Evolutionary conservation across 2,113 vertebrate genomes (phyloP).

Genomic region (Corythoichthys intestinalis): DNA sequence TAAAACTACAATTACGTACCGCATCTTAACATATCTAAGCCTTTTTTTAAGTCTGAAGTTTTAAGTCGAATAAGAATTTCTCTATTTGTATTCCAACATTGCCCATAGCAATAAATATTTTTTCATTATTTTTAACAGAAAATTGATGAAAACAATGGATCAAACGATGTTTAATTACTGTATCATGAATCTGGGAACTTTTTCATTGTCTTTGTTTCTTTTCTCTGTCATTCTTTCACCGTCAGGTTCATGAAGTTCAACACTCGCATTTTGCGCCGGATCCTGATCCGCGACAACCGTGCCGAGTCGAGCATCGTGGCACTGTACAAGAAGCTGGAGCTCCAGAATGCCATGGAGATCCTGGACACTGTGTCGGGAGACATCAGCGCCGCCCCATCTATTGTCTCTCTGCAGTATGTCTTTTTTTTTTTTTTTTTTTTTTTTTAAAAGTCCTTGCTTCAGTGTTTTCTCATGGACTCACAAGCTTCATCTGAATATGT

Average conservation of each 20-base stretch:
- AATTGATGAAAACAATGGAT: too few relatives aligned
- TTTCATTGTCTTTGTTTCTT: background rate
- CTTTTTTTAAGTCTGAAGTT: too few relatives aligned
- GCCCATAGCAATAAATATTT: too few relatives aligned
- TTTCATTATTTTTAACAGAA: too few relatives aligned
- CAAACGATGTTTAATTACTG: too few relatives aligned
- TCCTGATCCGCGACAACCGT: slow-evolving; percentile 81
- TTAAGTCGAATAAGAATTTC: too few relatives aligned
- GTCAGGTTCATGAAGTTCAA: slow-evolving; percentile 92
- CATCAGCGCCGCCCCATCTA: slow-evolving; percentile 69
- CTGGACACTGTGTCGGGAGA: slow-evolving; percentile 76
- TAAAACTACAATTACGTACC: too few relatives aligned
- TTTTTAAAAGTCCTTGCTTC: background rate
- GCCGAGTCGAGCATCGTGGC: slow-evolving; percentile 90
- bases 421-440: background rate
- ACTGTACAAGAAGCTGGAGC: slow-evolving; percentile 92
- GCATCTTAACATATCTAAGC: too few relatives aligned
- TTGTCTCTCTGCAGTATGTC: slow-evolving; percentile 74
- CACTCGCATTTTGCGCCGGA: slow-evolving; percentile 82
- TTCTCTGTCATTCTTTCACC: slow-evolving; percentile 12
- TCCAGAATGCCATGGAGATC: slow-evolving; percentile 90
- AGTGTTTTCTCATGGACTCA: background rate
- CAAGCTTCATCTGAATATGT: background rate
- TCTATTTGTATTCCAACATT: too few relatives aligned
- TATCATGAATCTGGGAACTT: too few relatives aligned